phyloP scores from a whole-genome alignment of 1,140 invertebrate species.

The Drosophila burlai region DNA sequence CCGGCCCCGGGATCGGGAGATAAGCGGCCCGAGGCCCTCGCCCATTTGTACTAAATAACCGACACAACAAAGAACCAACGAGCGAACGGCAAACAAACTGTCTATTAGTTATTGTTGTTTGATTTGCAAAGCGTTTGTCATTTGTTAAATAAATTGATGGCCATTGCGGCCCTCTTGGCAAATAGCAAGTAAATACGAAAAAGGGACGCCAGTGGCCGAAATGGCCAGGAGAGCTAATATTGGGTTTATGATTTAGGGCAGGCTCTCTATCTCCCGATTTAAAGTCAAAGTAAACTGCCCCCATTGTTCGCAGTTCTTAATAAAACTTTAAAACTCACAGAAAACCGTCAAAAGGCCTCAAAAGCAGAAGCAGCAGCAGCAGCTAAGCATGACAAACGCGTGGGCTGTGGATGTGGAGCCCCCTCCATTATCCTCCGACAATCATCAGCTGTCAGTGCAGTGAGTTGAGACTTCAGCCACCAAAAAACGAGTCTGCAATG shows the following conservation, averaged over 20 bases:
- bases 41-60: conserved; percentile 77
- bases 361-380: conserved; percentile 17
- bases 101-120: conserved; percentile 82
- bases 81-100: conserved; percentile 63
- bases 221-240: conserved; percentile 23
- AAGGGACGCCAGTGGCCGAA: conserved; percentile 23
- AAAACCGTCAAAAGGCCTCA: conserved; percentile 34
- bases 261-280: not conserved
- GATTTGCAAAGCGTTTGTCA: conserved; percentile 80
- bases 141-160: conserved; percentile 82
- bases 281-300: not conserved
- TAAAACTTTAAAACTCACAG: conserved; percentile 33
- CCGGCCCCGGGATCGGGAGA: conserved; percentile 37
- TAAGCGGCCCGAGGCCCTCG: conserved; percentile 49
- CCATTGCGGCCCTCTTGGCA: conserved; percentile 68
- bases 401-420: conserved; percentile 2
- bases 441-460: conserved; percentile 73
- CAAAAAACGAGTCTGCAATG: conserved; percentile 58
- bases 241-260: conserved; percentile 44
- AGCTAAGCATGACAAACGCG: conserved; percentile 50
- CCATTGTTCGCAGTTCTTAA: conserved; percentile 19
- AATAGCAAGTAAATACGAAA: conserved; percentile 50
- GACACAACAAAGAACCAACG: conserved; percentile 43
- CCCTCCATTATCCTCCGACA: conserved; percentile 33
- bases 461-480: conserved; percentile 70